These are phyloP conservation scores for Hedychridium roseum DNA, from an alignment of 2,888 invertebrate species.

Conservation along the genomic window DNA sequence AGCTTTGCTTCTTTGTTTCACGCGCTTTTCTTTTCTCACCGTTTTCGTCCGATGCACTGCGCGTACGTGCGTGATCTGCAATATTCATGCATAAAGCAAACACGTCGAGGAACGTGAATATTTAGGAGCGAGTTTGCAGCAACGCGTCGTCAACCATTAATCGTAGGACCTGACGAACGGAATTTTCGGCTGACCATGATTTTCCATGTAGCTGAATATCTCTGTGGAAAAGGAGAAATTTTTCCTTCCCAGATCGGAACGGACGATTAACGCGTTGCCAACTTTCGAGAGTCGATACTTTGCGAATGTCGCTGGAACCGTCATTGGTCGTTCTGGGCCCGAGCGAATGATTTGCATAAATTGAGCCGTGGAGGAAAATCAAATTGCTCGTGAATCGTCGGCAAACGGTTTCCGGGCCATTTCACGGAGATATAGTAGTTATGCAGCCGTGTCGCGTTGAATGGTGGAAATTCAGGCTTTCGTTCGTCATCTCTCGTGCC, in stretches of 20 bases:
- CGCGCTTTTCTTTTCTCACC: no score
- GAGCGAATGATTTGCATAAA: conserved; percentile 48
- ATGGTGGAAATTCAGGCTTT: no score
- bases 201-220: neutral
- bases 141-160: conserved; percentile 1
- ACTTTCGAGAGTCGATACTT: no score
- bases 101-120: neutral
- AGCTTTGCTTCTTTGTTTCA: no score
- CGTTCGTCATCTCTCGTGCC: no score
- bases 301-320: no score
- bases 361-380: conserved; percentile 38
- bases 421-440: no score
- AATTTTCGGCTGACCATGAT: neutral
- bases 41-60: no score
- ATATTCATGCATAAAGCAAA: conserved; percentile 1
- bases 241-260: no score
- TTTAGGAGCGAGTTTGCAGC: neutral
- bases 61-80: neutral
- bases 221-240: no score
- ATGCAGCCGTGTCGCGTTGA: no score
- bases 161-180: neutral
- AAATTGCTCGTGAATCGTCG: conserved; percentile 44
- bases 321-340: conserved; percentile 2
- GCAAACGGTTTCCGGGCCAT: conserved; percentile 29
- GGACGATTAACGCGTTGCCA: no score